phyloP scores from a whole-genome alignment of 2,113 vertebrate genomes.

The Edolisoma coerulescens region DNA sequence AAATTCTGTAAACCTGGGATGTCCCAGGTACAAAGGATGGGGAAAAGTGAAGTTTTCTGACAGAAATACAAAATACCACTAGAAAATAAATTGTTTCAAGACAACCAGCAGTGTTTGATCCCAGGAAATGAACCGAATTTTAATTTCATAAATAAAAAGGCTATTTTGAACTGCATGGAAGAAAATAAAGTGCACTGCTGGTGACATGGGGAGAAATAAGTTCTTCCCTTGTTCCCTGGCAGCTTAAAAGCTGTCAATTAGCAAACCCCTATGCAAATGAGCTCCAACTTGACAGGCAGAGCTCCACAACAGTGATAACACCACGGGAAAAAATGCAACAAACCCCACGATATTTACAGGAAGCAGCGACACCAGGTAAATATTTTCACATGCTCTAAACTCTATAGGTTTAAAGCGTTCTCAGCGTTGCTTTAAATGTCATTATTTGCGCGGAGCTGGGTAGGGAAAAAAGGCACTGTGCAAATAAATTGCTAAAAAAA shows the following conservation, averaged over 20 bases:
- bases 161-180: not conserved
- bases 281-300: not conserved
- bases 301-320: not conserved
- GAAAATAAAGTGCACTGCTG: not conserved
- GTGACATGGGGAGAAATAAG: not conserved
- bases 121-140: not conserved
- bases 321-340: not conserved
- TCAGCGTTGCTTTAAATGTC: not conserved
- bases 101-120: not conserved
- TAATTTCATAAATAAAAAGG: not conserved
- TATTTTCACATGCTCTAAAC: not conserved
- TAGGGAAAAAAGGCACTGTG: not conserved
- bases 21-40: too few species aligned
- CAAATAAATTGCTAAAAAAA: not conserved
- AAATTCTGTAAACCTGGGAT: not conserved
- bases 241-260: constrained; percentile 27
- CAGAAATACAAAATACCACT: not conserved
- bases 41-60: not conserved
- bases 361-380: not conserved
- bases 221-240: not conserved
- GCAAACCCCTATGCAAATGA: not conserved
- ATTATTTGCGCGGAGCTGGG: not conserved
- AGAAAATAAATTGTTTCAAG: not conserved
- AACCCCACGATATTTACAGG: not conserved
- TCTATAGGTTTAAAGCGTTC: not conserved